Evolutionary conservation across 2,797 vertebrate genomes (phyloP).

Genomic region (Trachops cirrhosus): DNA sequence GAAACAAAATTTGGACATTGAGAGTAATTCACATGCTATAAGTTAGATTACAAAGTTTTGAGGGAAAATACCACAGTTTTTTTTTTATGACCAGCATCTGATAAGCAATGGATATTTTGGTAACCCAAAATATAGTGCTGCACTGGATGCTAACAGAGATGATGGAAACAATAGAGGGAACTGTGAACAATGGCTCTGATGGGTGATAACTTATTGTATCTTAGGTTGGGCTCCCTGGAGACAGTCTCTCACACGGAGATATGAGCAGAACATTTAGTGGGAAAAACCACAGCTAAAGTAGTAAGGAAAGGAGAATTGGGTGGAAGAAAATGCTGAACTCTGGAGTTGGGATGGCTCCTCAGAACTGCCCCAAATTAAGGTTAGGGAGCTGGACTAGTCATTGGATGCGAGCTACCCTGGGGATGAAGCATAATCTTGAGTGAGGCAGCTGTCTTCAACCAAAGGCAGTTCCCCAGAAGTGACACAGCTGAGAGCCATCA

Average conservation of each 20-base stretch:
- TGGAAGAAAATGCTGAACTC: background rate
- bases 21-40: background rate
- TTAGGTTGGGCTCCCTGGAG: background rate
- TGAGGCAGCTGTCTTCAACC: background rate
- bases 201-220: background rate
- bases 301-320: background rate
- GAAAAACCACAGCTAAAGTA: background rate
- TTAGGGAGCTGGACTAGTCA: background rate
- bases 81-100: background rate
- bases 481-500: background rate
- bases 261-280: background rate
- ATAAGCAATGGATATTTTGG: background rate
- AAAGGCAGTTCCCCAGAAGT: too few species aligned
- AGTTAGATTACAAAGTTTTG: background rate
- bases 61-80: background rate
- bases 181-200: background rate
- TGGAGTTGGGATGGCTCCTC: background rate
- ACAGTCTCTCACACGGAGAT: background rate
- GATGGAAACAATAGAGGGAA: background rate
- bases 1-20: background rate
- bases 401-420: background rate
- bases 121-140: background rate
- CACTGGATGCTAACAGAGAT: background rate
- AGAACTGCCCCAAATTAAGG: background rate
- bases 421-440: background rate